Base-by-base conservation (phyloP, 2,888 invertebrate species). In the Eupithecia subumbrata region DNA sequence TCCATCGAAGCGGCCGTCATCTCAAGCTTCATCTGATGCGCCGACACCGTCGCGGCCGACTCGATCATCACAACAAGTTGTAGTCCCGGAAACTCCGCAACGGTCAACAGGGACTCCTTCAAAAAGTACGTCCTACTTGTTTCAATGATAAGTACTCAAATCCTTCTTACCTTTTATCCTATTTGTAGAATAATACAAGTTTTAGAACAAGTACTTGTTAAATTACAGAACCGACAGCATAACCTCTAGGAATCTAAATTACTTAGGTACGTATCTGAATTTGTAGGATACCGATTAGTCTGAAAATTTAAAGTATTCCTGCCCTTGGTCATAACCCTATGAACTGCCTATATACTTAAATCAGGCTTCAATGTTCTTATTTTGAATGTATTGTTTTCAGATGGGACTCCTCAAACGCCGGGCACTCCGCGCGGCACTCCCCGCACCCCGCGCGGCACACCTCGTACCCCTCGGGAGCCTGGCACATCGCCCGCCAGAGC, bases 51-150 rank as follows among this genome's bases (percentile, higher is more conserved):
- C 94, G 16, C 89, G 95, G 9, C 88, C 91, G 78, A 91, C 94
- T 0, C 87, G 92, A 71, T 89, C 92, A 12, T 94, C 95, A 8
- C 93, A 94, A 84, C 93, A 94, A 85, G 82, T 94, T 76, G 90
- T 95, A 74, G 93, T 95, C 52, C 95, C 95, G 1, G 95, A 95
- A 82, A 95, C 95, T 75, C 95, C 95, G 11, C 95, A 95, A 80
- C 88, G 92, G 69, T 91, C 95, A 43, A 85, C 92, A 34, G 92
- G 92, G 56, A 94, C 94, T 68, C 90, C 94, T 71, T 89, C 92
- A 4, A 89, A 94, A 87, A 89, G 95, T 92, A 16, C 2, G 72
- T 70, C n/a, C 18, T 34, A 63, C 30, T 30, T 30, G 7, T 8
- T 63, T 63, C 5, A 5, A 14, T 30, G 9, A 60, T 22, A n/a